These are phyloP conservation scores for Glomeris maerens DNA, from an alignment of 1,140 invertebrate species.

Conservation along the genomic window DNA sequence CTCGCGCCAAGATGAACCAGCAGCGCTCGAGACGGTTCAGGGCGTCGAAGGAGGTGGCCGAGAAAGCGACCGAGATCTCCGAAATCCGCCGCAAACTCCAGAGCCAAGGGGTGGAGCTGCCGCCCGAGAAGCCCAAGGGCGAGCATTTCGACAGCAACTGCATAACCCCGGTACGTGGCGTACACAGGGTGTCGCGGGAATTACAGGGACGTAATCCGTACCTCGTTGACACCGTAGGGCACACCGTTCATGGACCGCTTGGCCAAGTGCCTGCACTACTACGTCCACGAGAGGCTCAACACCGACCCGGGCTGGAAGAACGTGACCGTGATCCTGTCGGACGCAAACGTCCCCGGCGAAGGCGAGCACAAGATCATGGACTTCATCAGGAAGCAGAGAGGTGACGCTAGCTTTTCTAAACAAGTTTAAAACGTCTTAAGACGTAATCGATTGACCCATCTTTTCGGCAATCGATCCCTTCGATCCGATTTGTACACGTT, in stretches of 20 bases:
- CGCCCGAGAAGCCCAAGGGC: constrained; percentile 76
- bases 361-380: constrained; percentile 99
- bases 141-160: constrained; percentile 97
- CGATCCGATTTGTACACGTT: no score
- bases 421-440: constrained; percentile 2
- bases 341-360: constrained; percentile 97
- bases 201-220: not conserved
- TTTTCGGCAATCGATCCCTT: no score
- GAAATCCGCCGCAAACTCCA: constrained; percentile 43
- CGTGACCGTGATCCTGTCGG: constrained; percentile 91
- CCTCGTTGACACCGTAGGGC: constrained; percentile 40
- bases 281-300: constrained; percentile 86
- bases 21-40: constrained; percentile 92
- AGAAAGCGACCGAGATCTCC: constrained; percentile 76
- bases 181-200: constrained; percentile 8
- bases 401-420: constrained; percentile 28
- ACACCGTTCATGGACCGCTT: constrained; percentile 96
- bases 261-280: constrained; percentile 88
- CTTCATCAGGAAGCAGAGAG: constrained; percentile 86
- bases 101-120: constrained; percentile 60
- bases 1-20: constrained; percentile 99
- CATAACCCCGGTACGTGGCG: constrained; percentile 67
- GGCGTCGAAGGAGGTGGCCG: constrained; percentile 84
- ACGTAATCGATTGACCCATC: no score
- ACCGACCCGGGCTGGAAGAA: constrained; percentile 90